Evolutionary conservation across 1,140 invertebrate species (phyloP).

Genomic region (Cydia fagiglandana): DNA sequence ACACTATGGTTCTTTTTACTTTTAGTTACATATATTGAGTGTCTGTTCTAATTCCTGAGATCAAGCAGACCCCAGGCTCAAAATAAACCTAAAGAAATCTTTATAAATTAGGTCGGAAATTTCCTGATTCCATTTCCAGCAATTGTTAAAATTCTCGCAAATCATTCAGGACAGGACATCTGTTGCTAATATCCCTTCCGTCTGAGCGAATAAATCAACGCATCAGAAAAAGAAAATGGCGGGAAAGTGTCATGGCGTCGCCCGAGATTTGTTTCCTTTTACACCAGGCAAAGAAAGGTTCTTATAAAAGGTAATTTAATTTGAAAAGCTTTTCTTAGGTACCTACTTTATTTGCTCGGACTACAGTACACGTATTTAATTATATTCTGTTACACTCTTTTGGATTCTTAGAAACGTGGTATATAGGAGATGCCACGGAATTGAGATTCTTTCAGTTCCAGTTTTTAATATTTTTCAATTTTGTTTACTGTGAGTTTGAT

Average conservation of each 20-base stretch:
- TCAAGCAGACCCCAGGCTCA: too few relatives aligned
- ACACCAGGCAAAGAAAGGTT: background rate
- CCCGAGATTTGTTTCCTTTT: slow-evolving; percentile 17
- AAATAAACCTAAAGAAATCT: too few relatives aligned
- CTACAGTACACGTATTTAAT: background rate
- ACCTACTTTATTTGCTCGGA: background rate
- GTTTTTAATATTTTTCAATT: background rate
- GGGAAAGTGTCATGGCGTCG: slow-evolving; percentile 27
- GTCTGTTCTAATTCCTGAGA: too few relatives aligned
- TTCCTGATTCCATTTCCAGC: too few relatives aligned
- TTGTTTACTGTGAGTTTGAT: too few relatives aligned
- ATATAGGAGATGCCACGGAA: too few relatives aligned
- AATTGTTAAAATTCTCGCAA: slow-evolving; percentile 2
- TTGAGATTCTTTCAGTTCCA: background rate
- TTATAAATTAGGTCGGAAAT: background rate
- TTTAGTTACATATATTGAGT: too few relatives aligned
- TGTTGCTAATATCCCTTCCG: slow-evolving; percentile 9
- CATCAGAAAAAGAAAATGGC: background rate
- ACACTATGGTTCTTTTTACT: too few relatives aligned
- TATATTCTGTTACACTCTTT: background rate
- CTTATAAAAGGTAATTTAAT: background rate
- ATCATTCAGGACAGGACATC: background rate
- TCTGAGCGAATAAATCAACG: background rate
- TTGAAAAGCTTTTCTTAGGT: background rate
- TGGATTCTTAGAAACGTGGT: too few relatives aligned